Conservation (phyloP, 2,888 invertebrate genomes). For the Capitulum mitella region DNA sequence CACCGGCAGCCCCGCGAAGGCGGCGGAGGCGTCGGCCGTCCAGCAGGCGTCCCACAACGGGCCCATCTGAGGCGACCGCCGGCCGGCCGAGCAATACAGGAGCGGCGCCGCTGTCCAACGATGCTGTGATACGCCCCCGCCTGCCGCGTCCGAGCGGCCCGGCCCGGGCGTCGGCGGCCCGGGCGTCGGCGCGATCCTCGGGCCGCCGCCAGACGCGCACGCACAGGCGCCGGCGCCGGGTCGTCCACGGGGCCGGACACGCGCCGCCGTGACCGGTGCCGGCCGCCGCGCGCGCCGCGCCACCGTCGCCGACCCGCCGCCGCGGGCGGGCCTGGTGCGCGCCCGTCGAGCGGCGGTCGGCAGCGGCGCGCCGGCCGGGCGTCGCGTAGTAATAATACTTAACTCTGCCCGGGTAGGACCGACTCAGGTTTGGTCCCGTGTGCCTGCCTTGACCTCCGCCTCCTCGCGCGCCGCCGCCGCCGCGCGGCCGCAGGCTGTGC, state of each 20-base stretch:
- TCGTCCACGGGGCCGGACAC: background rate
- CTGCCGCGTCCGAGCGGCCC: background rate
- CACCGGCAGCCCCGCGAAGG: background rate
- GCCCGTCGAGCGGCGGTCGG: background rate
- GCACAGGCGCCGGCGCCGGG: background rate
- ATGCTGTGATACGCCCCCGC: slow-evolving; percentile 6
- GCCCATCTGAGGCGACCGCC: background rate
- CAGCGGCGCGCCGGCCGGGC: background rate
- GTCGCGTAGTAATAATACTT: slow-evolving; percentile 5
- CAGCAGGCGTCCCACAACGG: background rate
- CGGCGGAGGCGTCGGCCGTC: background rate
- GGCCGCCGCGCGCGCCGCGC: background rate
- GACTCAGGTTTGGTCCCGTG: background rate
- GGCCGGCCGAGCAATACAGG: background rate
- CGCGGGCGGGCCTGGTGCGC: background rate
- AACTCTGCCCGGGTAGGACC: background rate
- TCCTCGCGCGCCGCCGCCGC: background rate
- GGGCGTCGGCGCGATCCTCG: background rate
- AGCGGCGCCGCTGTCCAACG: background rate
- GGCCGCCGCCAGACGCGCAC: background rate
- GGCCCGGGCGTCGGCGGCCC: background rate
- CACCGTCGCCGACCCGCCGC: background rate
- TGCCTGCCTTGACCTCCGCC: background rate
- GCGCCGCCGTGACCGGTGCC: background rate
- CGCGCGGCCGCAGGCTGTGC: background rate